Base-by-base conservation (phyloP, 2,888 invertebrate species). In the Scaptomyza parva region DNA sequence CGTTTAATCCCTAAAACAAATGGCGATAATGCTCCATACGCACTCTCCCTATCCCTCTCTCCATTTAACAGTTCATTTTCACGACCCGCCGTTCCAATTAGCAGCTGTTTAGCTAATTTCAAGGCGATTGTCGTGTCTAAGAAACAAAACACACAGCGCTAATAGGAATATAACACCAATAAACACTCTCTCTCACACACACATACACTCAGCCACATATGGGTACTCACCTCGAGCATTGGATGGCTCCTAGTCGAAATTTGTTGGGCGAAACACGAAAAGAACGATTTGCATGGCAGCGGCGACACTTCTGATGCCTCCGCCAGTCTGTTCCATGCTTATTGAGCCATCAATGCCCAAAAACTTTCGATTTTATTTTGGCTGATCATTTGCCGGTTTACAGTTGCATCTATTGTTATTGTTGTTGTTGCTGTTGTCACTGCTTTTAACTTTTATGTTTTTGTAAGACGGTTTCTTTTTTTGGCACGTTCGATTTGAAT, bases 41-140 rank as follows among this genome's bases (percentile, higher is more conserved):
- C 4, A 30, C 14, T 26, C 14, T 26, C 12, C 9, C 9, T 2
- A 5, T 30, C 14, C 18, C 33, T 3, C 22, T 39, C 55, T 40
- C 2, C 17, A 24, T 28, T 54, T 60, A 40, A 33, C 47, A 52
- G 43, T 37, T 51, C 41, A 14, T 53, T 69, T 75, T 64, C 69
- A 71, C 80, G 65, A 68, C 60, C 59, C 45, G 47, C 40, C 68
- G 58, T 53, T 30, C 67, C 60, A 58, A 81, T 81, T 81, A 81
- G 82, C 85, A 84, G 85, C 82, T 81, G 80, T 52, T 84, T 60
- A 62, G 65, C 58, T 60, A 62, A 70, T 76, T 70, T 37, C 9
- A 37, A 9, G 17, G 37, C 37, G 17, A 17, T 33, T 33, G 33
- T 2, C n/a, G n/a, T 37, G 37, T 17, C 37, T 37, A 17, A 37